Evolutionary conservation across 2,797 vertebrate species (phyloP), one percentile per base, ranked within the genome.

Genomic region (Hybognathus amarus): DNA sequence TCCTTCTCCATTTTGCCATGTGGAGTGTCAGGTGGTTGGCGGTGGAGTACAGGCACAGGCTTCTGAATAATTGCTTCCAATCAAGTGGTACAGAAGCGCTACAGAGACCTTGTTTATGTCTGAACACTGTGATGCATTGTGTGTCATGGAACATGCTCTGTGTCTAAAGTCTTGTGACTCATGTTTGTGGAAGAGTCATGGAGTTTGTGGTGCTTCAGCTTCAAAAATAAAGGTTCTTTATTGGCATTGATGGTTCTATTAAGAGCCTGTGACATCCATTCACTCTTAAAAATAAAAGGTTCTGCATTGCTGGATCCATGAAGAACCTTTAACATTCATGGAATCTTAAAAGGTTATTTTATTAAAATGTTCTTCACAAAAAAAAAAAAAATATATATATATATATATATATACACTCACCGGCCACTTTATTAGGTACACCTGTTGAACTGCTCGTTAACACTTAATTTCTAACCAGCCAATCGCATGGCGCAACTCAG

Each of bases 51-150:
- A 59, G 63, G 50, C 80, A 83, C 67, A 47, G 78, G 77, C 33
- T 83, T 77, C 36, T 56, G 80, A 74, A 83, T 88, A 85, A 86
- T 87, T 85, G 83, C 68, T 80, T 77, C 79, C 86, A 88, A 83
- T 88, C 82, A 87, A 83, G 86, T 83, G 66, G 66, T 36, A 74
- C 22, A 71, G 78, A 76, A 82, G 42, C 11, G 75, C 52, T 71
- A 50, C 27, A 52, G 59, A 42, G 75, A 75, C 59, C 36, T 73
- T 64, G 59, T 79, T 83, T 84, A 70, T 63, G 66, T 63, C 38
- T 42, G 30, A 30, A 69, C 52, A 47, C 12, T 4, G 22, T n/a
- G 40, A 61, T 63, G 7, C 13, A 47, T 36, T 61, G 40, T 17
- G 18, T 10, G 56, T 24, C 5, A 30, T 24, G 59, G 0, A 82